These are phyloP conservation scores for Poeciliopsis turrubarensis DNA, from an alignment of 2,113 vertebrate species.

Conservation along the genomic window DNA sequence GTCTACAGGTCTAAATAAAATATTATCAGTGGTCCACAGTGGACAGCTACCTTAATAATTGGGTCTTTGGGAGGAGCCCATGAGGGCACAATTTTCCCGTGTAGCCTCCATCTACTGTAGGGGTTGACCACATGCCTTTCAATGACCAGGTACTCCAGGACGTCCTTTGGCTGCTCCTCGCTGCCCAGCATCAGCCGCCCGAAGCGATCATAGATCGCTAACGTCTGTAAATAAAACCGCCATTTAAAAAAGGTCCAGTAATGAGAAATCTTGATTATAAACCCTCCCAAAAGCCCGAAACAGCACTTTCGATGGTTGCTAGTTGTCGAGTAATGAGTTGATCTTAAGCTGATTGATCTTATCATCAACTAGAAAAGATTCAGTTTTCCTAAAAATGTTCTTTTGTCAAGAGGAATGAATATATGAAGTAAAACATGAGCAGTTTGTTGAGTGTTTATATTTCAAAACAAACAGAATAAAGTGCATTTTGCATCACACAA, in stretches of 20 bases:
- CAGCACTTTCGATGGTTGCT: too few species aligned
- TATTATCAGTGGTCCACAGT: not conserved
- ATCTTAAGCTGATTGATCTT: too few species aligned
- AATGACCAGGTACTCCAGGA: slow-evolving; percentile 92
- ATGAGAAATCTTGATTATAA: not conserved
- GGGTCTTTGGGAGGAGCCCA: slow-evolving; percentile 89
- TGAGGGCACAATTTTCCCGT: slow-evolving; percentile 81
- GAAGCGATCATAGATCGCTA: slow-evolving; percentile 95
- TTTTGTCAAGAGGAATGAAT: too few species aligned
- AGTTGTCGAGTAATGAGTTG: too few species aligned
- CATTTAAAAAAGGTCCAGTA: not conserved
- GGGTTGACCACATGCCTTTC: slow-evolving; percentile 90
- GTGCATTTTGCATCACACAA: too few species aligned
- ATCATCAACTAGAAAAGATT: too few species aligned
- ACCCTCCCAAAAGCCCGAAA: not conserved
- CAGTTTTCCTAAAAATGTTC: too few species aligned
- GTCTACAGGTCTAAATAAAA: not conserved
- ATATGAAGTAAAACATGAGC: too few species aligned
- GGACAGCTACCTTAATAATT: slow-evolving; percentile 84
- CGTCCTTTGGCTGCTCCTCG: slow-evolving; percentile 87
- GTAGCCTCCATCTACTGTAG: slow-evolving; percentile 77
- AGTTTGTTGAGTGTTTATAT: too few species aligned
- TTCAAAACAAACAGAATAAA: too few species aligned
- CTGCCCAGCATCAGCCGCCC: slow-evolving; percentile 91
- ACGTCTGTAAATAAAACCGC: slow-evolving; percentile 69